Evolutionary conservation across 1,140 invertebrate species (phyloP).

Genomic region (Apolygus lucorum): DNA sequence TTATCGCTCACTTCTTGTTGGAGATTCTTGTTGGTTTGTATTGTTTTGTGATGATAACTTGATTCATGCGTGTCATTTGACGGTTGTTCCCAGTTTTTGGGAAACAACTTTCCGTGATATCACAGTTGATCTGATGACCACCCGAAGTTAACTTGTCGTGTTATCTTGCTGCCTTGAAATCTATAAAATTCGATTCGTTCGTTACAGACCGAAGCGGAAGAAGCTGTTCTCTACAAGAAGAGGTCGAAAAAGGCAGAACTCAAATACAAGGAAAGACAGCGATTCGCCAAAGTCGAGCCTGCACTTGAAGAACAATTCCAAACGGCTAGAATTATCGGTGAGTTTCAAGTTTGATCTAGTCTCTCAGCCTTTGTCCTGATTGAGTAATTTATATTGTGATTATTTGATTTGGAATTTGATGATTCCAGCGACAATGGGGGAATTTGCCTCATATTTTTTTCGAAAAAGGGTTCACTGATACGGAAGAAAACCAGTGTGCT

Average conservation of each 20-base stretch:
- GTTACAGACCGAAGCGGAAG: slow-evolving; percentile 82
- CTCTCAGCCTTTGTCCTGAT: too few relatives aligned
- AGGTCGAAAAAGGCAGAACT: slow-evolving; percentile 84
- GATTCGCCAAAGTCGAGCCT: slow-evolving; percentile 84
- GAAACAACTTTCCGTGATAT: slow-evolving; percentile 17
- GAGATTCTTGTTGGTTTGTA: too few relatives aligned
- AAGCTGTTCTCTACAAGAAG: slow-evolving; percentile 88
- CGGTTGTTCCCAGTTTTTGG: slow-evolving; percentile 20
- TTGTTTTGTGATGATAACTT: slow-evolving; percentile 10
- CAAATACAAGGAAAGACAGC: slow-evolving; percentile 89
- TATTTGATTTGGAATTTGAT: too few relatives aligned
- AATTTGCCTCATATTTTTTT: too few relatives aligned
- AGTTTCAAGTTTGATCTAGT: too few relatives aligned
- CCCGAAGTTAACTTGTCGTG: neutral
- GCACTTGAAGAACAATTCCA: slow-evolving; percentile 94
- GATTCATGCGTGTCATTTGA: slow-evolving; percentile 8
- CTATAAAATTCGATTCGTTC: slow-evolving; percentile 21
- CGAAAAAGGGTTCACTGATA: too few relatives aligned
- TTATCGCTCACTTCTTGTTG: too few relatives aligned
- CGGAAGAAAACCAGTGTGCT: too few relatives aligned
- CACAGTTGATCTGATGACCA: neutral
- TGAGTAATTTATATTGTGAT: too few relatives aligned
- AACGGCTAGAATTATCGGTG: slow-evolving; percentile 87
- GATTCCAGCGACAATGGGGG: too few relatives aligned
- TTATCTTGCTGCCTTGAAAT: neutral